Evolutionary conservation across 2,113 vertebrate species (phyloP), one percentile per base, ranked within the genome.

Genomic region (Hippoglossus stenolepis): DNA sequence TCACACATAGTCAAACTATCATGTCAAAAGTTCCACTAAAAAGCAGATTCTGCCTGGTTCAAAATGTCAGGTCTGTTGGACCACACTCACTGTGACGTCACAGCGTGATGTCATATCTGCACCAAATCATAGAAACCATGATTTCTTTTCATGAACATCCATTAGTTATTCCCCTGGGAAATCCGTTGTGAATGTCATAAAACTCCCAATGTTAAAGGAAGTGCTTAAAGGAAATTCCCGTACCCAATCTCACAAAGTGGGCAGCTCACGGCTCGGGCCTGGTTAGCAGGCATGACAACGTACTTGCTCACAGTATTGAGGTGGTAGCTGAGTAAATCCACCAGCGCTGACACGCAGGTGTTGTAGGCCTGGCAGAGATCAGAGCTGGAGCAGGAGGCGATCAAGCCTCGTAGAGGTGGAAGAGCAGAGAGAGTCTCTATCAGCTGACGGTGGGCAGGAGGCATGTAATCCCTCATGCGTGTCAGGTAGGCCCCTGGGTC

Each of bases 381-480:
- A 0, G 12, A 0, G 0, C 75, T 62, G 4, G 88, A 43, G 0
- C 79, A 78, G 47, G 71, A 71, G 17, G 90, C n/a, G 28, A 96
- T 1, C 0, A 92, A 82, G 13, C 85, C 85, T 71, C 51, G 73
- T 65, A 96, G 83, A 0, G 94, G 87, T 2, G 85, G 91, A 9
- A 85, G 70, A 0, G 31, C 28, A 0, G 3, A 54, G 47, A 97
- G 83, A 45, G 73, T 85, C 61, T 94, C 87, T 79, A 96, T 77
- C 1, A 96, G 94, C 75, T 91, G 94, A 75, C 91, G 75, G 76
- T 96, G 96, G 1, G 82, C 51, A 1, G 86, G 92, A 14, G 93
- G 96, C 96, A 97, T 97, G 91, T 96, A 96, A 40, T 93, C 90
- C 72, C 95, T 94, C 95, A 97, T 96, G 77, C 93, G 89, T 82